Evolutionary conservation across 2,888 invertebrate species (phyloP).

Genomic region (Protodeltote pygarga): DNA sequence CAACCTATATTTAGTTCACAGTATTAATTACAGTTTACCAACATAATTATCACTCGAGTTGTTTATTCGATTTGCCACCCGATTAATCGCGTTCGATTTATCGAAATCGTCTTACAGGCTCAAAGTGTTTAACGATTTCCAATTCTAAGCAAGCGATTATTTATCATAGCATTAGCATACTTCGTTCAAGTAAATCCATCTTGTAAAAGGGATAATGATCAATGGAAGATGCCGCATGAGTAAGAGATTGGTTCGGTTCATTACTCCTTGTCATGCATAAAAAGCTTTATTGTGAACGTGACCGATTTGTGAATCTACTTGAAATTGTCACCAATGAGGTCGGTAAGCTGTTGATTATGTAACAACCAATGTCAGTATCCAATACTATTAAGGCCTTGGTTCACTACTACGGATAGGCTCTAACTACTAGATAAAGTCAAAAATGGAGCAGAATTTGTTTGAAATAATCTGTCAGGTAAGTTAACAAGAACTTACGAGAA

Average conservation of each 20-base stretch:
- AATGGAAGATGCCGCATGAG: slow-evolving; percentile 25
- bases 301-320: slow-evolving; percentile 51
- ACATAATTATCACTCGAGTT: slow-evolving; percentile 38
- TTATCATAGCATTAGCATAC: slow-evolving; percentile 48
- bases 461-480: no score
- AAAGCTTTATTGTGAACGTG: slow-evolving; percentile 63
- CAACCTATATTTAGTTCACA: slow-evolving; percentile 5
- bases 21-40: slow-evolving; percentile 33
- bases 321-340: slow-evolving; percentile 42
- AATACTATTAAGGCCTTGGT: no score
- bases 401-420: no score
- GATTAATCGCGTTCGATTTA: slow-evolving; percentile 44
- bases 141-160: slow-evolving; percentile 45
- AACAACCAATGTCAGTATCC: no score
- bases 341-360: slow-evolving; percentile 24
- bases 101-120: slow-evolving; percentile 43
- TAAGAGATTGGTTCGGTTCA: slow-evolving; percentile 50
- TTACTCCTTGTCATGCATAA: slow-evolving; percentile 63
- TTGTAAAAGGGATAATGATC: slow-evolving; percentile 38
- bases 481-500: no score
- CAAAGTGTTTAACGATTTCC: slow-evolving; percentile 44
- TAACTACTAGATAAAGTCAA: no score
- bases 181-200: slow-evolving; percentile 37
- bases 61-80: slow-evolving; percentile 41
- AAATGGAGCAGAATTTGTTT: no score